These are phyloP conservation scores for Drosophila simulans DNA, from an alignment of 1,140 invertebrate species.

Conservation along the genomic window DNA sequence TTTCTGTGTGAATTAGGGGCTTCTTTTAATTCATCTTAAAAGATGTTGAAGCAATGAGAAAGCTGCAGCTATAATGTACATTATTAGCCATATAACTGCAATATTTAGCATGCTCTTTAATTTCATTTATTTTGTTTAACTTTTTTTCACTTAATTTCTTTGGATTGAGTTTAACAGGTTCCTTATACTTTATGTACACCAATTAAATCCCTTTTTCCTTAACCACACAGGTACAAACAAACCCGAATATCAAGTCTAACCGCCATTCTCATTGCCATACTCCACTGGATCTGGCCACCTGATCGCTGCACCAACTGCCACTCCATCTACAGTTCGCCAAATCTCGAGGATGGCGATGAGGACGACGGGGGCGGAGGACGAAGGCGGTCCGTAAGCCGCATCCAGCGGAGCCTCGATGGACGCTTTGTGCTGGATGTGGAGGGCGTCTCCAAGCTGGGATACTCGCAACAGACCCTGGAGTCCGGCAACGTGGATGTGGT, in stretches of 20 bases:
- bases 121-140: neutral
- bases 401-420: conserved; percentile 90
- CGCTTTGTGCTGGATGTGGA: conserved; percentile 88
- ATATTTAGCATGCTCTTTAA: neutral
- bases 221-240: conserved; percentile 91
- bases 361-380: conserved; percentile 16
- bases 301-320: conserved; percentile 87
- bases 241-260: conserved; percentile 96
- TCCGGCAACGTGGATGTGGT: conserved; percentile 62
- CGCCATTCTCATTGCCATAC: conserved; percentile 88
- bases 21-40: neutral
- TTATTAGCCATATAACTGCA: too few species aligned
- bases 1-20: neutral
- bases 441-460: conserved; percentile 39
- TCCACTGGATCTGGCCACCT: conserved; percentile 89
- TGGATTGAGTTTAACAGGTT: neutral
- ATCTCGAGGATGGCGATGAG: conserved; percentile 61
- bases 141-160: neutral
- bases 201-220: neutral
- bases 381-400: conserved; percentile 85
- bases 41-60: neutral
- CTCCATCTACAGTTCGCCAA: conserved; percentile 81
- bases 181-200: too few species aligned
- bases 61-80: too few species aligned
- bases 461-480: conserved; percentile 43